Evolutionary conservation across 2,888 invertebrate species (phyloP).

Genomic region (Notocelia uddmanniana): DNA sequence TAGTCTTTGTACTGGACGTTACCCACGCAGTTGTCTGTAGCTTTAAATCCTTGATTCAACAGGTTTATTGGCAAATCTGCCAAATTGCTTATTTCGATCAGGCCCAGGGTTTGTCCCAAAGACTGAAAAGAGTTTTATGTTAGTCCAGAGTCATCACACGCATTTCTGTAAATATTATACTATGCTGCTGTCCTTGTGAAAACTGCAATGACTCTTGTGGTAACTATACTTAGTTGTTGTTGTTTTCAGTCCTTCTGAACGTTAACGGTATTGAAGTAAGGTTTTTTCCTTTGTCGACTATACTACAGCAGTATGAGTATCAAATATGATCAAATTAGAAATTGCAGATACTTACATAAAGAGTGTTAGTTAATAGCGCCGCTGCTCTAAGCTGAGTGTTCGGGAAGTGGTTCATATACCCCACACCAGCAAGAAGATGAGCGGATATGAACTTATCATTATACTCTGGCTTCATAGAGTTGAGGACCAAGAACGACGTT

Average conservation of each 20-base stretch:
- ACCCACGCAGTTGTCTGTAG: constrained; percentile 13
- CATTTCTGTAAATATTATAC: not conserved
- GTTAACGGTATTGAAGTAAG: too few relatives aligned
- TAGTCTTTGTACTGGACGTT: constrained; percentile 18
- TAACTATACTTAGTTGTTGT: too few relatives aligned
- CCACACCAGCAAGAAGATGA: constrained; percentile 52
- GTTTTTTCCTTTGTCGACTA: not conserved
- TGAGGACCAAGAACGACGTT: constrained; percentile 48
- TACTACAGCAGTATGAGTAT: too few relatives aligned
- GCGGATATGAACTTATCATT: constrained; percentile 49
- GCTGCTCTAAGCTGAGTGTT: constrained; percentile 22
- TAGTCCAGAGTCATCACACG: not conserved
- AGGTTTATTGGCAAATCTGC: constrained; percentile 5
- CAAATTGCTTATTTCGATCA: constrained; percentile 29
- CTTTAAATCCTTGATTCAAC: not conserved
- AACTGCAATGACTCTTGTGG: too few relatives aligned
- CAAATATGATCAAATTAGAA: not conserved
- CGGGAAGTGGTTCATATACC: constrained; percentile 50
- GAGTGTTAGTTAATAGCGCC: constrained; percentile 37
- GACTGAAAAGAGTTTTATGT: constrained; percentile 9
- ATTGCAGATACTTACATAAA: constrained; percentile 46
- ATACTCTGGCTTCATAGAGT: constrained; percentile 49
- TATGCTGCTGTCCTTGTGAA: not conserved
- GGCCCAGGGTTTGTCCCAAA: constrained; percentile 16
- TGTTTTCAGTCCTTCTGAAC: too few relatives aligned